Evolutionary conservation across 2,113 vertebrate genomes (phyloP).

Genomic region (Trinectes maculatus): DNA sequence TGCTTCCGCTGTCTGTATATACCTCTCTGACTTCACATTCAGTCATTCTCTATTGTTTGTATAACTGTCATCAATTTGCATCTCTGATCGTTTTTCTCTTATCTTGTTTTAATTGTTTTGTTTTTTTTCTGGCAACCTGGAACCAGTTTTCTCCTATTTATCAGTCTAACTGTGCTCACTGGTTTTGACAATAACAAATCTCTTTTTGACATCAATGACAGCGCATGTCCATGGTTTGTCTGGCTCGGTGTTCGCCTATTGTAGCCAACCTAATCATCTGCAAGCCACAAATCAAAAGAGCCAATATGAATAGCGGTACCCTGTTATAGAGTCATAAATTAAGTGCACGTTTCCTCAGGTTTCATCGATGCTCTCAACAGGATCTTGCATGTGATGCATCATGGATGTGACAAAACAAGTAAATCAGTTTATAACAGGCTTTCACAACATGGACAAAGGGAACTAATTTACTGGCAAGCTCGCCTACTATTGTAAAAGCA

Average conservation of each 20-base stretch:
- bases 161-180: conserved; percentile 40
- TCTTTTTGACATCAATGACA: conserved; percentile 35
- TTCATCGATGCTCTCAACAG: conserved; percentile 37
- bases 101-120: background rate
- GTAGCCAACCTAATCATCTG: conserved; percentile 49
- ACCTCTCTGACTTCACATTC: background rate
- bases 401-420: conserved; percentile 47
- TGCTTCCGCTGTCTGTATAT: background rate
- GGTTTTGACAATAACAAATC: background rate
- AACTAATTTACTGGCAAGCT: conserved; percentile 49
- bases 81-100: background rate
- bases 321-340: conserved; percentile 70
- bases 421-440: conserved; percentile 53
- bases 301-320: conserved; percentile 58
- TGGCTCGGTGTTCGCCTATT: conserved; percentile 21
- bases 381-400: conserved; percentile 53
- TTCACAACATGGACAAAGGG: conserved; percentile 16
- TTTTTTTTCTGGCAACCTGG: background rate
- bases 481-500: conserved; percentile 3
- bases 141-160: conserved; percentile 16
- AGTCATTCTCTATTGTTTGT: background rate
- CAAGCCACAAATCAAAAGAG: conserved; percentile 58
- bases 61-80: background rate
- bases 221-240: conserved; percentile 44
- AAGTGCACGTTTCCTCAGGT: conserved; percentile 56